Conservation (phyloP, 1,140 invertebrate species). For the Tetranychus urticae region DNA sequence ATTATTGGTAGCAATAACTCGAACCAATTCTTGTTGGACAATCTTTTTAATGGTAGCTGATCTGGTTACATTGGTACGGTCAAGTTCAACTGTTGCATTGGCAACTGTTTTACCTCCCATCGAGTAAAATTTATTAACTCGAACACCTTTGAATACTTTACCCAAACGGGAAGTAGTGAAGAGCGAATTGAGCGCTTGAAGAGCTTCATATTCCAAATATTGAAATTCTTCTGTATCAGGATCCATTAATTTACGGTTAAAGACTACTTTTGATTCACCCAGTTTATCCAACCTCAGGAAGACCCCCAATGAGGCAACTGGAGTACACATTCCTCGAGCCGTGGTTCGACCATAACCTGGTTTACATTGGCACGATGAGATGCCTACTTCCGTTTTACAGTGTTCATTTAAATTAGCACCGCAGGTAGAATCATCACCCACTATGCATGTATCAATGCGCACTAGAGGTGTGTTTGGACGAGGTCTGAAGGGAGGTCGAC, state of each 20-base stretch:
- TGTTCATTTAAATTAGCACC: slow-evolving; percentile 59
- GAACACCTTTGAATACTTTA: slow-evolving; percentile 51
- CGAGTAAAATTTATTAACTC: slow-evolving; percentile 54
- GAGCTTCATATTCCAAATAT: slow-evolving; percentile 53
- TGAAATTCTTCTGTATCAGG: slow-evolving; percentile 52
- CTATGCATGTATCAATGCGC: slow-evolving; percentile 75
- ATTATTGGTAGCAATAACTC: slow-evolving; percentile 48
- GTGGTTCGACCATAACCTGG: slow-evolving; percentile 45
- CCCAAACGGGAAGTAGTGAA: slow-evolving; percentile 40
- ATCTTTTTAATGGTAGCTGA: slow-evolving; percentile 34
- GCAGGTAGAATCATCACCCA: slow-evolving; percentile 75
- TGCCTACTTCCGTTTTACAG: slow-evolving; percentile 61
- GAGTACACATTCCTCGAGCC: slow-evolving; percentile 3
- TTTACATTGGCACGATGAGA: slow-evolving; percentile 70
- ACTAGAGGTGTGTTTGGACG: slow-evolving; percentile 11
- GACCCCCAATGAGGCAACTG: slow-evolving; percentile 34
- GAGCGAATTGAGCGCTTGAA: slow-evolving; percentile 42
- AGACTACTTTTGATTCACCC: slow-evolving; percentile 43
- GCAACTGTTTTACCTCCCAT: slow-evolving; percentile 37
- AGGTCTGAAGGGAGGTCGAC: slow-evolving; percentile 10
- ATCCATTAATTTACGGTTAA: slow-evolving; percentile 44
- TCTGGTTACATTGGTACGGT: slow-evolving; percentile 38
- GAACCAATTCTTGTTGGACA: slow-evolving; percentile 54
- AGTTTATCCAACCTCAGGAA: slow-evolving; percentile 56
- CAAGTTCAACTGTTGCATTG: slow-evolving; percentile 51